Conservation (phyloP, 2,113 vertebrate species). For the Ceyx melanurus region DNA sequence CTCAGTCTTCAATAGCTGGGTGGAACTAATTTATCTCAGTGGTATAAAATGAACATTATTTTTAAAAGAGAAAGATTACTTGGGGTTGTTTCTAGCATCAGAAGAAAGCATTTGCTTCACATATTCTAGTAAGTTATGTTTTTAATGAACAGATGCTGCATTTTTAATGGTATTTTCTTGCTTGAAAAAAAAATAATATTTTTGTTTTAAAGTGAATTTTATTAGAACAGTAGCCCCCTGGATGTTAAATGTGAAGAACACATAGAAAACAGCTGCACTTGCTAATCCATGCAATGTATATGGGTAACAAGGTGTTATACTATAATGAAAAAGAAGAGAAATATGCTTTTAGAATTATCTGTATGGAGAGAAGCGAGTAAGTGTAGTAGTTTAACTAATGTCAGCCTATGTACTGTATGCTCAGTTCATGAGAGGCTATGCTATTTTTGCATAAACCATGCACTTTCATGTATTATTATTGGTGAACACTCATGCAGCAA, state of each 20-base stretch:
- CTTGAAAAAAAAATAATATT: neutral
- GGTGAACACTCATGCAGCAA: neutral
- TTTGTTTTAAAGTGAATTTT: neutral
- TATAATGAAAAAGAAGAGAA: neutral
- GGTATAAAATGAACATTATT: neutral
- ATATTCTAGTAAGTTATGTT: neutral
- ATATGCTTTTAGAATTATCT: neutral
- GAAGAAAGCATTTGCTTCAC: neutral
- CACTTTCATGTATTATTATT: neutral
- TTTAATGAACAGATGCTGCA: neutral
- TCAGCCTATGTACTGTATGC: neutral
- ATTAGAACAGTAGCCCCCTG: neutral
- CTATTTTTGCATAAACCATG: slow-evolving; percentile 30
- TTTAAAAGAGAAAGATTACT: neutral
- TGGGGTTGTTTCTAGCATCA: neutral
- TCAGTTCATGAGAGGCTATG: neutral
- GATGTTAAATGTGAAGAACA: neutral
- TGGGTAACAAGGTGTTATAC: neutral
- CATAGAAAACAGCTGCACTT: neutral
- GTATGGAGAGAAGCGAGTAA: neutral
- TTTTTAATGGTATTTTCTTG: neutral
- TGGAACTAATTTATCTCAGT: neutral
- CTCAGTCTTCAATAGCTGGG: neutral
- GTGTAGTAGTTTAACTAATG: neutral
- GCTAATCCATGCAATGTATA: neutral